Base-by-base conservation (phyloP, 2,797 vertebrate species). In the Helarctos malayanus region DNA sequence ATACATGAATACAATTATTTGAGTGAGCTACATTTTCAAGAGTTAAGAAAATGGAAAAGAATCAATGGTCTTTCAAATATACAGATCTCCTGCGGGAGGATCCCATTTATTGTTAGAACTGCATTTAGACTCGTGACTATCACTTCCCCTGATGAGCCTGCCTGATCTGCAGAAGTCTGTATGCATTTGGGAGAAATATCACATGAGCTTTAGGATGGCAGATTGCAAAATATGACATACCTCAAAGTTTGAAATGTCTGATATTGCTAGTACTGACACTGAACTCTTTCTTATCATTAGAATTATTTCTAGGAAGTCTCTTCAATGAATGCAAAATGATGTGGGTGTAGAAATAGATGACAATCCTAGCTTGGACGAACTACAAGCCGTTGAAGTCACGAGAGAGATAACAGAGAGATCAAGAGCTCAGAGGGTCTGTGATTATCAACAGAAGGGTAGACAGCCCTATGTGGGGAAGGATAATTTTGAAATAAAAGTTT, bases 21-120 rank as follows among this genome's bases (percentile, higher is more conserved):
- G 59, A 71, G 65, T 47, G 65, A 96, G 54, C 11, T 78, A 45
- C 14, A 35, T 87, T 91, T 92, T 95, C 12, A 56, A 65, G 54
- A 82, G 81, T 52, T 96, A 89, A 73, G 65, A 94, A 88, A 97
- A 73, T 38, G n/a, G 35, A 86, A 81, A 54, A 80, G 75, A 83
- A 52, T 29, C 76, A 25, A 6, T 71, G 49, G 41, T 47, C 45
- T 69, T 93, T 88, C 27, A 59, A 68, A 75, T 52, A 41, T 2
- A 54, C 12, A n/a, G 8, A 32, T 12, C 23, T n/a, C 15, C 80
- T 61, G 84, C n/a, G 71, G 68, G n/a, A 91, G 25, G 27, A 14
- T 65, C 19, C 16, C 0, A 0, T 41, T 65, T 75, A 47, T 38
- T 54, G 4, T 14, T 12, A 59, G n/a, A 84, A n/a, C 18, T 79